Base-by-base conservation (phyloP, 2,113 vertebrate species). In the Ranitomeya imitator region DNA sequence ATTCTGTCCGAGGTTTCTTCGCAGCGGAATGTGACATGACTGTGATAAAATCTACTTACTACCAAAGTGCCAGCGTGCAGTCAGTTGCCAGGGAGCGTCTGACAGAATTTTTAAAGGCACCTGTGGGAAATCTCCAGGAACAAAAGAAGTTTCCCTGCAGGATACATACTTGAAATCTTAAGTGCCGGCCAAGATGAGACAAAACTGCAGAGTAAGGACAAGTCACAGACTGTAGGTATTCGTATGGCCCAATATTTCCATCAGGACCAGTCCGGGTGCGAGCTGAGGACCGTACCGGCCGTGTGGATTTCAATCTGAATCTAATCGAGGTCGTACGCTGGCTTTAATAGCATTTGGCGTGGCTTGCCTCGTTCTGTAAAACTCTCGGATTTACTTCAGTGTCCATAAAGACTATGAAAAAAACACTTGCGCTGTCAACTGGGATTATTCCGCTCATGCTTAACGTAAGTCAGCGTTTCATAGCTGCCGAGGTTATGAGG, bases 351-450 rank as follows among this genome's bases (percentile, higher is more conserved):
- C 65, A 69, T 26, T 69, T 23, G 65, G 65, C 31, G 52, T 79
- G 52, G 51, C 9, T 79, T 80, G n/a, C 10, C 11, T 31, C 16
- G 55, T 23, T 81, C 57, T 81, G 13, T 18, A 45, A 37, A n/a
- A 63, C 14, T 26, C 9, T 31, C 6, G 31, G 55, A 81, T 81
- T 81, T 55, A 7, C 12, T 37, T 81, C 79, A 61, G 57, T 61
- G 79, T 81, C 79, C 23, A 57, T 81, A 81, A 61, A 61, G 78
- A 79, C 12, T 14, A 76, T 76, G 45, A 81, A 61, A 31, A 21
- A 81, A 61, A 37, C 57, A 37, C 79, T 60, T 37, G 57, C 13
- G 57, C 37, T 63, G 60, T 59, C 59, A 63, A 59, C 59, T 65
- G 60, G 51, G 59, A 83, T 65, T 61, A 83, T n/a, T 45, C 59